A percentile compares a stretch with the other conserved stretches of the same genome.
Conservation (phyloP, 1,140 invertebrate species). For the Neotoxoptera formosana region DNA sequence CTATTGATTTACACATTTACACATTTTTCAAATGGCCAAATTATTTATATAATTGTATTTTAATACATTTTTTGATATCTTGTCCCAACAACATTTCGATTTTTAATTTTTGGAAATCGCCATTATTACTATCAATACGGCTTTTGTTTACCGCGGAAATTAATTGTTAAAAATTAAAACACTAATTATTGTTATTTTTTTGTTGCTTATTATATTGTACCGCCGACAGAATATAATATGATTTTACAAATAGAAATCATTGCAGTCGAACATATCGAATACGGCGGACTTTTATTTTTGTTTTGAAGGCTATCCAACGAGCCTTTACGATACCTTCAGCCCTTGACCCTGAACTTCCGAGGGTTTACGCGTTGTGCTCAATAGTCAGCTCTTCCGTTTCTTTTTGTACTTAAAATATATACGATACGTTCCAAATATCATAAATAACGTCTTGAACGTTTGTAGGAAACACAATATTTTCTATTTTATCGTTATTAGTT, state of each 20-base stretch:
- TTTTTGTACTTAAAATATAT: background rate
- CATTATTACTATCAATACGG: background rate
- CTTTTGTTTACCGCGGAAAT: background rate
- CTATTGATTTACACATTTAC: too few relatives aligned
- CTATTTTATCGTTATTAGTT: background rate
- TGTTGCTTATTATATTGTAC: background rate
- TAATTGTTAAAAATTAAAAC: background rate
- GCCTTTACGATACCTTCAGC: background rate
- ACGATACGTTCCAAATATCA: background rate
- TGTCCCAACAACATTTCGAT: background rate
- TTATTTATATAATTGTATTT: background rate
- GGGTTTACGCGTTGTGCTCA: background rate
- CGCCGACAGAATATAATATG: background rate
- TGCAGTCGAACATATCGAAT: background rate
- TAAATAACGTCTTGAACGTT: background rate
- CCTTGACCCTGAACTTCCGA: constrained; percentile 43
- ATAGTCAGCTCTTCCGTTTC: background rate
- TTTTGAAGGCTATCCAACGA: background rate
- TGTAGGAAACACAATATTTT: background rate
- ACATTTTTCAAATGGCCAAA: background rate
- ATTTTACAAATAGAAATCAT: background rate
- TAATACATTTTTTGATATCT: background rate
- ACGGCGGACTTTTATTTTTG: background rate
- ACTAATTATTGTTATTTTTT: background rate
- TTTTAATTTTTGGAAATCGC: background rate